Evolutionary conservation across 2,888 invertebrate species (phyloP).

Genomic region (Pachymerium ferrugineum): DNA sequence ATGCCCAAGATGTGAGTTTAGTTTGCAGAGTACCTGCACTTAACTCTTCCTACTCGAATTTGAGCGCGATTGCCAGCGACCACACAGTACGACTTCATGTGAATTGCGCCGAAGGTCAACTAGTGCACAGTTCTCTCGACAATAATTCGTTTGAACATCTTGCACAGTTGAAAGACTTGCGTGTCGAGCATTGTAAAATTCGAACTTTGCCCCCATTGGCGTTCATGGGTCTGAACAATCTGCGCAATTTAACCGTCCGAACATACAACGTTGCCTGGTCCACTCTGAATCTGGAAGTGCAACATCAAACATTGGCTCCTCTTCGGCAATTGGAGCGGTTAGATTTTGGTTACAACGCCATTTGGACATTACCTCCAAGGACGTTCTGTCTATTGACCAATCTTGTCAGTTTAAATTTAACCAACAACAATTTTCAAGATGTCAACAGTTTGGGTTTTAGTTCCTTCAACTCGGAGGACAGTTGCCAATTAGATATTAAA

Average conservation of each 20-base stretch:
- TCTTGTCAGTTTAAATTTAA: slow-evolving; percentile 61
- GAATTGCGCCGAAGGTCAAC: slow-evolving; percentile 71
- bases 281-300: slow-evolving; percentile 68
- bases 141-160: slow-evolving; percentile 47
- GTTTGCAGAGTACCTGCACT: slow-evolving; percentile 74
- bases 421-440: slow-evolving; percentile 71
- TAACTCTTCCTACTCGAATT: slow-evolving; percentile 80
- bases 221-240: slow-evolving; percentile 60
- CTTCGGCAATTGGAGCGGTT: slow-evolving; percentile 71
- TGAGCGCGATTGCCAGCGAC: slow-evolving; percentile 76
- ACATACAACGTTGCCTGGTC: slow-evolving; percentile 76
- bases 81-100: slow-evolving; percentile 73
- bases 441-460: slow-evolving; percentile 65
- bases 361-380: slow-evolving; percentile 40
- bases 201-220: slow-evolving; percentile 43
- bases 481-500: slow-evolving; percentile 42
- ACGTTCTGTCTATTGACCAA: slow-evolving; percentile 39
- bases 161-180: slow-evolving; percentile 66
- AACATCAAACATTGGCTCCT: slow-evolving; percentile 66
- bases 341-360: slow-evolving; percentile 63
- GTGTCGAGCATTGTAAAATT: slow-evolving; percentile 68
- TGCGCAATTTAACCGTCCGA: slow-evolving; percentile 62
- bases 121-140: slow-evolving; percentile 66
- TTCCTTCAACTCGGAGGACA: slow-evolving; percentile 35
- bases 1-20: slow-evolving; percentile 63